Evolutionary conservation across 2,113 vertebrate genomes (phyloP).

Genomic region (Anarhynchus alexandrinus): DNA sequence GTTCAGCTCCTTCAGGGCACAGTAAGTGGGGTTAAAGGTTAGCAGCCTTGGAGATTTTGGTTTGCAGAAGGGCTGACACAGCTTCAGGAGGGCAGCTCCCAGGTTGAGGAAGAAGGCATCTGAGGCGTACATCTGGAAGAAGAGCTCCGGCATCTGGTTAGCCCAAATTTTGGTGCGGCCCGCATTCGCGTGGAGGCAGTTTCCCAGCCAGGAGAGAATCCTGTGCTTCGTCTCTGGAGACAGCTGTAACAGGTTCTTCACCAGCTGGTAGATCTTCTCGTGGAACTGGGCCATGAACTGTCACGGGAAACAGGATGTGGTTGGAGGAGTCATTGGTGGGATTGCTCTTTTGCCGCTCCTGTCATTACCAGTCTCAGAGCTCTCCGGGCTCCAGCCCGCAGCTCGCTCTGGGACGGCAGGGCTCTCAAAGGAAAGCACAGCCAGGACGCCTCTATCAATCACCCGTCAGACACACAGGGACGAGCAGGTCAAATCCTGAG

Average conservation of each 20-base stretch:
- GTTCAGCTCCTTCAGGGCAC: conserved; percentile 89
- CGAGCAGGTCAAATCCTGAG: not conserved
- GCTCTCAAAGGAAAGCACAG: accelerated
- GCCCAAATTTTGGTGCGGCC: conserved; percentile 98
- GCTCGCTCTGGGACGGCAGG: not conserved
- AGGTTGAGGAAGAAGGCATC: conserved; percentile 96
- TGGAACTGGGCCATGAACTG: conserved; percentile 97
- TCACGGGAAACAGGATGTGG: not conserved
- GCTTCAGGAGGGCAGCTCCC: conserved; percentile 89
- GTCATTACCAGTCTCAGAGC: accelerated
- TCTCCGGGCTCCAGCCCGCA: accelerated
- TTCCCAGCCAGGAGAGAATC: conserved; percentile 93
- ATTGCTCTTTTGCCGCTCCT: not conserved
- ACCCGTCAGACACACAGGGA: accelerated
- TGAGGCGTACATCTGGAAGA: conserved; percentile 95
- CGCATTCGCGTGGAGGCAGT: conserved; percentile 90
- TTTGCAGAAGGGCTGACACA: conserved; percentile 98
- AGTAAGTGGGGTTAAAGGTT: conserved; percentile 95
- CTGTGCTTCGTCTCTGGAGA: conserved; percentile 90
- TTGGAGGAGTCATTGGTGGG: accelerated
- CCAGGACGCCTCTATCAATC: accelerated
- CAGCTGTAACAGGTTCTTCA: conserved; percentile 93
- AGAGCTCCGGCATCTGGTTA: conserved; percentile 98
- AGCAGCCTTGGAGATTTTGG: conserved; percentile 88
- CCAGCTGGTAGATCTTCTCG: conserved; percentile 92